A percentile compares a stretch with the other conserved stretches of the same genome.
Conservation (phyloP, 2,797 vertebrate species). For the Melanitta fusca region DNA sequence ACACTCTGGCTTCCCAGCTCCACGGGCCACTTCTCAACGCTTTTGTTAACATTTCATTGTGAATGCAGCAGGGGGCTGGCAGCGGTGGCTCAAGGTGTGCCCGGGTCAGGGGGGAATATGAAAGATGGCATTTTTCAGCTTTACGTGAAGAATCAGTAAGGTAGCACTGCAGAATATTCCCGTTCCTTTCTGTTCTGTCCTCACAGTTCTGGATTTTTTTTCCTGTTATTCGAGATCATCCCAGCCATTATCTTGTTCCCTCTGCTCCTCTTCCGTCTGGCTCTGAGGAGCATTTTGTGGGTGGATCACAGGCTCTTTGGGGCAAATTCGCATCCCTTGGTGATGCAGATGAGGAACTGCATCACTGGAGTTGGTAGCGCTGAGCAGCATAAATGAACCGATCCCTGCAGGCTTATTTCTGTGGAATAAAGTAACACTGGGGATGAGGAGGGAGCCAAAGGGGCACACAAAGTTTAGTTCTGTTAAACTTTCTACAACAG, state of each 20-base stretch:
- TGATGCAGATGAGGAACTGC: neutral
- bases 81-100: neutral
- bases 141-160: neutral
- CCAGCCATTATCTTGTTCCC: neutral
- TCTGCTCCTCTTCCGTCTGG: neutral
- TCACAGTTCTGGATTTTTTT: neutral
- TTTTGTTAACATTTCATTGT: constrained; percentile 30
- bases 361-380: neutral
- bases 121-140: neutral
- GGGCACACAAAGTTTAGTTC: neutral
- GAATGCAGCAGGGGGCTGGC: neutral
- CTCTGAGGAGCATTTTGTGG: neutral
- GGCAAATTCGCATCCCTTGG: constrained; percentile 10
- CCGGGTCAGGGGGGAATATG: neutral
- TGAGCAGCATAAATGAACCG: neutral
- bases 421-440: neutral
- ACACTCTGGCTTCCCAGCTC: constrained; percentile 55
- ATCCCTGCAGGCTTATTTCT: constrained; percentile 6
- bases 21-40: constrained; percentile 34
- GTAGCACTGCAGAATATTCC: neutral
- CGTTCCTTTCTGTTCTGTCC: neutral
- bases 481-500: neutral
- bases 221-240: neutral
- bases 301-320: constrained; percentile 34
- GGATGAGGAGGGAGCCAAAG: neutral